phyloP scores from a whole-genome alignment of 2,888 invertebrate species.

The Phlogophora meticulosa region DNA sequence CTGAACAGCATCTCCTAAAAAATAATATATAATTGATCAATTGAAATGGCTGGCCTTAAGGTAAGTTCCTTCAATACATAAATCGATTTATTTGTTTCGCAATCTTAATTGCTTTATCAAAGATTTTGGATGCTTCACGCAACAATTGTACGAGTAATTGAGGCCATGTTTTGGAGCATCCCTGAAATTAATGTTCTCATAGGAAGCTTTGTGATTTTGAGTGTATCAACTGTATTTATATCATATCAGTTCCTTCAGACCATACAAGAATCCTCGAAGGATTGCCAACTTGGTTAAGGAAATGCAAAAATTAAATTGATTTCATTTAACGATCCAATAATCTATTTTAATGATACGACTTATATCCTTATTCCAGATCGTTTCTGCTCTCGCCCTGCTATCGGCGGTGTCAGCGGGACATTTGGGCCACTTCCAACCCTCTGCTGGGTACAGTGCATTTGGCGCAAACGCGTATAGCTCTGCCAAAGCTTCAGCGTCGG shows the following conservation, averaged over 20 bases:
- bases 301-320: too few relatives aligned
- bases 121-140: background rate
- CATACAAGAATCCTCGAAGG: background rate
- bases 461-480: constrained; percentile 66
- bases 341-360: too few relatives aligned
- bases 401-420: constrained; percentile 72
- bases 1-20: constrained; percentile 44
- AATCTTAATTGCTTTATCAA: constrained; percentile 11
- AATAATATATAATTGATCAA: constrained; percentile 14
- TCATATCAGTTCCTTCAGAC: background rate
- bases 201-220: background rate
- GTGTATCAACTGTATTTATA: background rate
- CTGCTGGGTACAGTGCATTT: constrained; percentile 63
- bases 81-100: constrained; percentile 21
- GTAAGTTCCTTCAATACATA: constrained; percentile 47
- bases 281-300: too few relatives aligned
- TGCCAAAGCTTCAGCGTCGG: constrained; percentile 63
- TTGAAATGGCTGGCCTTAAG: constrained; percentile 67
- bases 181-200: background rate
- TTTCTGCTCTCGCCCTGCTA: constrained; percentile 69
- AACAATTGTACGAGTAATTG: background rate
- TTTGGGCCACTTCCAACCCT: constrained; percentile 59
- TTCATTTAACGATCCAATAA: too few relatives aligned
- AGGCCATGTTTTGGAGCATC: background rate
- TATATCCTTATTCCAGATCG: constrained; percentile 64